Evolutionary conservation across 1,140 invertebrate species (phyloP), one percentile per base, ranked within the genome.

Genomic region (Sycobia sp.): DNA sequence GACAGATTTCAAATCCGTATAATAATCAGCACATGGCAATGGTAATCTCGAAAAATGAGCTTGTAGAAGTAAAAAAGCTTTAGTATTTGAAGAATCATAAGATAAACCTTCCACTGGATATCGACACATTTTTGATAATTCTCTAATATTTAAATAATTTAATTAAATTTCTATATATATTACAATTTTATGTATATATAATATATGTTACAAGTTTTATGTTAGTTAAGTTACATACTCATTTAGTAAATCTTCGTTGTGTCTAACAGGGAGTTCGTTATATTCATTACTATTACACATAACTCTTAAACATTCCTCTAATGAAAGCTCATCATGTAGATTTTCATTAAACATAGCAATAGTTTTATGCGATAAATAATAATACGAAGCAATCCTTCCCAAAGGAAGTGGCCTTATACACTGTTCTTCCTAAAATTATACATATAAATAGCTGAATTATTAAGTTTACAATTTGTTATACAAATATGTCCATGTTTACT

Each of bases 181-280:
- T n/a, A n/a, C n/a, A n/a, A n/a, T n/a, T n/a, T n/a, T 11, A 32
- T 32, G 29, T 4, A 7, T 32, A 32, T 11, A 32, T 32, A 32
- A 32, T 7, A 32, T 32, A 32, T 7, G 11, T 32, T 32, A 4
- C 29, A 32, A 11, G 4, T 20, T 44, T 44, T 0, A 38, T 16
- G 57, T 32, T 32, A 32, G 29, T 32, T 32, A 32, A 18, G 23
- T 38, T 29, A 79, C 76, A 75, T 81, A 94, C 91, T 89, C 91
- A 79, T 99, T 99, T 41, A 96, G 83, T 62, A 92, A 83, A 79
- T 99, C 97, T 83, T 99, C 98, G 80, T 99, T 99, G 77, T 99
- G 98, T 49, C 98, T 85, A 8, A 99, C 97, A 1, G 98, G 98
- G 46, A 99, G 84, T 73, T 97, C 90, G 51, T 89, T 88, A 75